Evolutionary conservation across 64 coral and sea anemone genomes (phyloP), one percentile per base, ranked within the genome.

Genomic region (Montipora capricornis): DNA sequence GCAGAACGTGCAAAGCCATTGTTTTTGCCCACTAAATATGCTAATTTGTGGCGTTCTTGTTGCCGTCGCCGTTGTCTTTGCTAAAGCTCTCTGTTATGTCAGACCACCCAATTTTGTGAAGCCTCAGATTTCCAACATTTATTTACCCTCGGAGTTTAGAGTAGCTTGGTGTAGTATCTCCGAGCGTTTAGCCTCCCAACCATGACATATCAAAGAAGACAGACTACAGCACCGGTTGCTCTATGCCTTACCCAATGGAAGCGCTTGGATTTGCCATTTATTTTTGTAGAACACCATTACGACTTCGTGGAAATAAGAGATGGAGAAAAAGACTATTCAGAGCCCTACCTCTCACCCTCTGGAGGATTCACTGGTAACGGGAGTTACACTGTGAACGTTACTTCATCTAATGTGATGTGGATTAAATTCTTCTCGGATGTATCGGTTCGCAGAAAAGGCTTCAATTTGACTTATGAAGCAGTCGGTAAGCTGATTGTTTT

Each of bases 341-440:
- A 83, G 57, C 20, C 14, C 3, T 14, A 46, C 15, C 93, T 97
- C 2, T 94, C 92, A 7, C 95, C 95, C 37, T 0, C 4, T 9
- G 8, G 20, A 9, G 95, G 95, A 48, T 91, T 94, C n/a, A 88
- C 59, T 62, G 95, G 95, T 1, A 94, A 83, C 8, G 44, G 26
- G 1, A 80, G 12, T 83, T 6, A 49, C 2, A 77, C 68, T 19
- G 49, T 92, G 37, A 37, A 37, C 3, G 89, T 78, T 9, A 92
- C 95, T 2, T 91, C 92, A 4, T 44, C 88, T 52, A 97, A 97
- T 51, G 57, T 83, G 12, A 97, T 97, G 89, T 97, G 92, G 95
- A 97, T 97, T 45, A 80, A 81, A 47, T 97, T 97, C 61, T 17
- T 49, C 4, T 67, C 95, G 0, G 95, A 97, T 80, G 44, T 5